Percentiles rank a stretch among this genome's conserved stretches.
Conservation (phyloP, 2,888 invertebrate genomes). For the Platycheirus albimanus region DNA sequence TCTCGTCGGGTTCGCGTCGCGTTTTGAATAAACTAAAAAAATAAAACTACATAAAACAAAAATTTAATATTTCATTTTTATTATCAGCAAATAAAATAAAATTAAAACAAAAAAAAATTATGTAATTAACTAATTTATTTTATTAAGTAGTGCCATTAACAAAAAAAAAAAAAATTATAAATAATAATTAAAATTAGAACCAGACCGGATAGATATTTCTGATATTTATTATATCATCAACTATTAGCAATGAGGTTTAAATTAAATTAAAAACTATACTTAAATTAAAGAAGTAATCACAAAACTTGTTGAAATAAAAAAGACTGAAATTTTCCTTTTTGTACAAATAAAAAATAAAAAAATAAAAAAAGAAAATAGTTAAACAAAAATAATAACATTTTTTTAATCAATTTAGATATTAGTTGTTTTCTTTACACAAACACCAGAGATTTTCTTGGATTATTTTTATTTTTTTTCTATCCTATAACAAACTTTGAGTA, state of each 20-base stretch:
- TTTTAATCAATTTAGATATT: constrained; percentile 62
- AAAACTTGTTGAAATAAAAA: constrained; percentile 67
- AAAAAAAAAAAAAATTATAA: constrained; percentile 27
- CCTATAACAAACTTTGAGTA: constrained; percentile 43
- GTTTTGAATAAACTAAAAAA: constrained; percentile 47
- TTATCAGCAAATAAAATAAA: too few relatives aligned
- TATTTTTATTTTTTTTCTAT: constrained; percentile 29
- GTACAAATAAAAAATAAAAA: constrained; percentile 63
- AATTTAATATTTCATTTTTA: constrained; percentile 61
- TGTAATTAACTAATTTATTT: constrained; percentile 24
- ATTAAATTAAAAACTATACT: constrained; percentile 49
- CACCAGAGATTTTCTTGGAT: constrained; percentile 29
- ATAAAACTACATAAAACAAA: constrained; percentile 40
- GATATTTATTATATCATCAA: constrained; percentile 65
- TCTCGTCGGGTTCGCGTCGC: constrained; percentile 73
- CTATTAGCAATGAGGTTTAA: constrained; percentile 47
- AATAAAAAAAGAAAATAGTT: constrained; percentile 62
- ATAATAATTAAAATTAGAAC: constrained; percentile 23
- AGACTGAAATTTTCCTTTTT: constrained; percentile 72
- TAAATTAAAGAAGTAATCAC: constrained; percentile 57
- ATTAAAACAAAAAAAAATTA: constrained; percentile 1
- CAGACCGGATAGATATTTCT: constrained; percentile 65
- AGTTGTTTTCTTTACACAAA: constrained; percentile 66
- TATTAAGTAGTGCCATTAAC: constrained; percentile 66
- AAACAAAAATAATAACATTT: constrained; percentile 76